Conservation (phyloP, 2,113 vertebrate genomes). For the Potamarius usumacintae region DNA sequence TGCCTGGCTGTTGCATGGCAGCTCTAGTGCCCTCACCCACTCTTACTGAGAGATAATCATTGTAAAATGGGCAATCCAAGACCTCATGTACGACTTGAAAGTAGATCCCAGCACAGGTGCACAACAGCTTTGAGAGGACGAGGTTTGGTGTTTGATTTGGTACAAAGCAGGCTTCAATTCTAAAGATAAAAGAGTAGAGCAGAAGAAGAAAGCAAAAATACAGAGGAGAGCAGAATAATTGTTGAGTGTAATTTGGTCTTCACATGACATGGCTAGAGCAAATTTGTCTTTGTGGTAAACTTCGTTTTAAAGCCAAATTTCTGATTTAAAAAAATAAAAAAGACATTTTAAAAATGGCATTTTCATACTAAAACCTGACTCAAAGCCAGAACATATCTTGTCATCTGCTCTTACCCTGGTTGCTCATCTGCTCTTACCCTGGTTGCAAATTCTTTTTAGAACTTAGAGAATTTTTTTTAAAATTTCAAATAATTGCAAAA, state of each 20-base stretch:
- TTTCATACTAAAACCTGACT: not conserved
- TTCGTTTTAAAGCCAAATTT: not conserved
- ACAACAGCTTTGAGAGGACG: slow-evolving; percentile 8
- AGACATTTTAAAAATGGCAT: too few species aligned
- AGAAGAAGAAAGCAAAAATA: slow-evolving; percentile 23
- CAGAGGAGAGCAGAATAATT: slow-evolving; percentile 11
- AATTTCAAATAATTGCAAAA: not conserved
- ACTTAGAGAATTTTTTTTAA: not conserved
- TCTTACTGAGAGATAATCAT: slow-evolving; percentile 24
- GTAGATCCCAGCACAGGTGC: slow-evolving; percentile 41
- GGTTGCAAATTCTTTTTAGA: not conserved
- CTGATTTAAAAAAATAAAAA: not conserved
- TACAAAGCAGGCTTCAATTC: slow-evolving; percentile 28
- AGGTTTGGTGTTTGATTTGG: slow-evolving; percentile 39
- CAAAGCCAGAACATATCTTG: not conserved
- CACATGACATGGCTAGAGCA: not conserved
- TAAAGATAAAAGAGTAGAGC: slow-evolving; percentile 37
- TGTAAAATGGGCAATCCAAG: slow-evolving; percentile 36
- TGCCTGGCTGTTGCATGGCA: slow-evolving; percentile 16
- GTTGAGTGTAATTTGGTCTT: not conserved
- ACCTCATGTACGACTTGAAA: slow-evolving; percentile 33
- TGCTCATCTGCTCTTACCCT: not conserved
- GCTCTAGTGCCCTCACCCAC: not conserved
- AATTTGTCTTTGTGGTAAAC: not conserved
- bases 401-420: not conserved